Base-by-base conservation (phyloP, 2,888 invertebrate species). In the Drosophila ustulata region DNA sequence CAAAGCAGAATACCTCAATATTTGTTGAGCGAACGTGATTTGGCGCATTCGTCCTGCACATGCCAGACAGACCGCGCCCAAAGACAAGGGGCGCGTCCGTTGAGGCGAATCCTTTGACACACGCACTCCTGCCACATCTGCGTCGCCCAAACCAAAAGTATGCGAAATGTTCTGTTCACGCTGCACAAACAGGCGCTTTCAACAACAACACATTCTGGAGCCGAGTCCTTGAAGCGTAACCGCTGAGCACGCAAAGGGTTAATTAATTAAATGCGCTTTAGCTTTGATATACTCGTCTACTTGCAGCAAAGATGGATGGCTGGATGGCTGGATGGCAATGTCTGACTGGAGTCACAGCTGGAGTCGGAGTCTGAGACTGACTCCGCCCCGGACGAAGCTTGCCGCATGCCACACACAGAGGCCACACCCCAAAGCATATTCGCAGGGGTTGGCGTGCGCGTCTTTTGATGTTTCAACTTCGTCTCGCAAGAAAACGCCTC, bases 1-100 rank as follows among this genome's bases (percentile, higher is more conserved):
- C 78, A 84, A 85, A 86, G 90, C 89, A 89, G 89, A 89, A 90
- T 89, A 81, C 90, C 89, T 90, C 89, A 89, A 89, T 89, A 89
- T 83, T 89, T 87, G 89, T 82, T 72, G 78, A 81, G 67, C 69
- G 65, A 80, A 85, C 90, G 90, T 89, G 89, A 89, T 89, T 89
- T 89, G 76, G 79, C 87, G 82, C 80, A 68, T 90, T 90, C 81
- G 71, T 72, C 66, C 28, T 45, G 50, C 47, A 25, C 67, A 61
- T 63, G 69, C 64, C 18, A 58, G 67, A 63, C 45, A 28, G 39
- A 52, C 61, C 79, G 66, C 79, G 52, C 81, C 81, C 64, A 23
- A 25, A 18, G 18, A 39, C 11, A 32, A 32, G 13, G 30, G 23
- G 45, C 18, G 39, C 39, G 18, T 7, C 39, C 6, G 18, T 7